Evolutionary conservation across 2,797 vertebrate species (phyloP).

Genomic region (Syngnathus rostellatus): DNA sequence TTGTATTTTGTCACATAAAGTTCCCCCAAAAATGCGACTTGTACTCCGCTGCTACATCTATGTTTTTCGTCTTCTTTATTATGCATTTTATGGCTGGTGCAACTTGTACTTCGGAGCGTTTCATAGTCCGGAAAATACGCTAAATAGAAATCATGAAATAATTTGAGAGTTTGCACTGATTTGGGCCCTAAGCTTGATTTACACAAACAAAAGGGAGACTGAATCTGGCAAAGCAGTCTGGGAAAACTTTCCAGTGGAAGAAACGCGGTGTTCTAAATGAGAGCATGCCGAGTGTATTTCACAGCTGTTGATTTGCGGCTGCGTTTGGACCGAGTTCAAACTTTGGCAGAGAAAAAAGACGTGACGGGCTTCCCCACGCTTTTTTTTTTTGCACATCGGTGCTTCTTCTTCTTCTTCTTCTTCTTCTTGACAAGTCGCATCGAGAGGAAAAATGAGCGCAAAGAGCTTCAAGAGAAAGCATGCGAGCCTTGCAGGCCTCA

Average conservation of each 20-base stretch:
- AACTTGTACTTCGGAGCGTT: too few relatives aligned
- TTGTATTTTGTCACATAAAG: too few relatives aligned
- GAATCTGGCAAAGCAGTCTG: neutral
- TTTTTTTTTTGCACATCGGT: too few relatives aligned
- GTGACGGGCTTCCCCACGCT: constrained; percentile 1
- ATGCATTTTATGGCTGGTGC: too few relatives aligned
- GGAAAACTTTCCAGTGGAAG: constrained; percentile 2
- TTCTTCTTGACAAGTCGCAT: constrained; percentile 4
- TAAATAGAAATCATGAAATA: too few relatives aligned
- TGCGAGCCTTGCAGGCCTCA: constrained; percentile 24
- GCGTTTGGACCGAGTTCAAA: neutral
- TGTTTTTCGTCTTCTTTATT: too few relatives aligned
- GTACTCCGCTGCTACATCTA: too few relatives aligned
- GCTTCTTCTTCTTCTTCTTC: neutral
- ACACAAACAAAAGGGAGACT: neutral
- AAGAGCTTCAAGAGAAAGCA: constrained; percentile 14
- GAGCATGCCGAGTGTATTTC: neutral
- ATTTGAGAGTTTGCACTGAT: too few relatives aligned
- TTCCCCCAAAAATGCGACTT: too few relatives aligned
- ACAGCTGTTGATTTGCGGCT: constrained; percentile 5
- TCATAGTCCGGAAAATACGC: too few relatives aligned
- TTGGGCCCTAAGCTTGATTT: too few relatives aligned
- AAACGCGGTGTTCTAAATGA: neutral
- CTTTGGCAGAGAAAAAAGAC: neutral
- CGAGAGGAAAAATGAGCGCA: neutral